Evolutionary conservation across 2,888 invertebrate genomes (phyloP), one percentile per base, ranked within the genome.

Genomic region (Epinotia brunnichana): DNA sequence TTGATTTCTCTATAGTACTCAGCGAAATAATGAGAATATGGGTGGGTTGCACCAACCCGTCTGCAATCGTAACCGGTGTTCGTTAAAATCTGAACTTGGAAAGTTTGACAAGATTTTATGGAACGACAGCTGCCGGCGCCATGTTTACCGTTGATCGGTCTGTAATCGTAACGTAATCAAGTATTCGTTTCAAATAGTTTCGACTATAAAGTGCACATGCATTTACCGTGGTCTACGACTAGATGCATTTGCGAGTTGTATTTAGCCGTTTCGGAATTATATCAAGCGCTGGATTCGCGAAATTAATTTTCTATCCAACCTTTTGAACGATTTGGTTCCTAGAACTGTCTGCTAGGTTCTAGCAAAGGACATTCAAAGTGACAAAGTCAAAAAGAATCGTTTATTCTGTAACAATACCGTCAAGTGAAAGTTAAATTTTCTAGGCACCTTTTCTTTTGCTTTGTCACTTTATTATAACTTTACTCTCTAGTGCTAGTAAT

Each of bases 211-310:
- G 15, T 61, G 67, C 72, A 61, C 67, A 24, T 39, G 60, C 56
- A 68, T 62, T 68, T 68, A 72, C 21, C 53, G 56, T 59, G 15
- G 57, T 24, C 19, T 35, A 17, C 19, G 19, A 39, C 24, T 41
- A 39, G 10, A 48, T 63, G 53, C 51, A 41, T 68, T 39, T 73
- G 69, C 62, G 44, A 19, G 44, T 19, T 59, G 56, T 66, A 19
- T 54, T 29, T 61, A 67, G 19, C 41, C n/a, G 24, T 44, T 67
- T 54, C 54, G 21, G 11, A 60, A 56, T 68, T 44, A 39, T 68
- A 68, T 68, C 53, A 69, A 73, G 73, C 73, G 73, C 73, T 73
- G 73, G 73, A 68, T 73, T 73, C 73, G 73, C 73, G 15, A 62
- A 21, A 9, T 24, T 29, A 9, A 17, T 57, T n/a, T 29, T 48